phyloP scores from a whole-genome alignment of 2,113 vertebrate species.

The Piprites chloris region DNA sequence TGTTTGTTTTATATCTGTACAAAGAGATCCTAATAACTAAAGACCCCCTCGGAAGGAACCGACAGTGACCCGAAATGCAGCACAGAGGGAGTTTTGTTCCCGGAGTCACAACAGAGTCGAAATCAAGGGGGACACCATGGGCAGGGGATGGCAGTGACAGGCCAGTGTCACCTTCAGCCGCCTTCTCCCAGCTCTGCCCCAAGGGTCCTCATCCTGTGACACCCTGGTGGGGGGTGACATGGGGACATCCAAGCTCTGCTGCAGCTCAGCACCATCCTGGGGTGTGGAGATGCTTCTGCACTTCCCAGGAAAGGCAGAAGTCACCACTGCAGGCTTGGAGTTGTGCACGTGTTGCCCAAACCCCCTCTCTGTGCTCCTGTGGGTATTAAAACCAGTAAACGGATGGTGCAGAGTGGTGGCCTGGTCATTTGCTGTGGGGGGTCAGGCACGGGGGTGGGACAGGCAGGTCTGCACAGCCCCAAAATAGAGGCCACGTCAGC shows the following conservation, averaged over 20 bases:
- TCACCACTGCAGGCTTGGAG: not conserved
- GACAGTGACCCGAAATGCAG: rapidly evolving
- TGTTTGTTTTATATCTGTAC: slow-evolving; percentile 16
- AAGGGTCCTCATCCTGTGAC: not conserved
- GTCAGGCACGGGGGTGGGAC: not conserved
- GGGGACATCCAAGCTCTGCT: not conserved
- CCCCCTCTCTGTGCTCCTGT: not conserved
- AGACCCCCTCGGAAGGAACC: not conserved
- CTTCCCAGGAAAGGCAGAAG: not conserved
- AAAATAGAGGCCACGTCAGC: rapidly evolving
- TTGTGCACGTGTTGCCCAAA: rapidly evolving
- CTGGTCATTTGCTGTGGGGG: not conserved
- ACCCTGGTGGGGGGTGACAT: not conserved
- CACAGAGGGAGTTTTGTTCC: not conserved
- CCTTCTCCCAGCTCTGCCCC: not conserved
- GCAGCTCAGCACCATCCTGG: not conserved
- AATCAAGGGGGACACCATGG: rapidly evolving
- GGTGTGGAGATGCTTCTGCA: not conserved
- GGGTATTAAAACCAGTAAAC: not conserved
- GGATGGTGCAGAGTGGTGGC: not conserved
- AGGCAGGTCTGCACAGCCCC: no score
- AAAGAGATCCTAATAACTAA: slow-evolving; percentile 7
- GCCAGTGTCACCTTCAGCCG: not conserved
- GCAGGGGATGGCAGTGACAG: rapidly evolving
- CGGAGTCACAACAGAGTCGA: not conserved